phyloP scores from a whole-genome alignment of 2,888 invertebrate genomes.

The Agelastica alni region DNA sequence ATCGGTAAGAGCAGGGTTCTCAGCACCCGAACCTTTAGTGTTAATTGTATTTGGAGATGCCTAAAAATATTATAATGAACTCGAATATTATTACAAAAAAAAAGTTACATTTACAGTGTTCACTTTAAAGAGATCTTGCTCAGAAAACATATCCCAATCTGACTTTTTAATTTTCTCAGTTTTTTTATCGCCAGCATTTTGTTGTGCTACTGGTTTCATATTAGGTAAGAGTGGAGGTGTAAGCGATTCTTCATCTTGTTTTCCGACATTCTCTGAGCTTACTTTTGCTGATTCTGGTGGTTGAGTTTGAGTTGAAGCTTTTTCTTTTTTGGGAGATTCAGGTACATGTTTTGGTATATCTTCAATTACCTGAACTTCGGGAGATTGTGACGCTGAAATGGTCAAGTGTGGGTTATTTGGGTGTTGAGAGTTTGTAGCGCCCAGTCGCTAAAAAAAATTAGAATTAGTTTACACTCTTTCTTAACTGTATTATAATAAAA shows the following conservation, averaged over 20 bases:
- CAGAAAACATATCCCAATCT: slow-evolving; percentile 92
- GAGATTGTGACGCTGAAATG: slow-evolving; percentile 2
- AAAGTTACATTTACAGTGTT: slow-evolving; percentile 47
- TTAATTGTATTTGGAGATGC: slow-evolving; percentile 64
- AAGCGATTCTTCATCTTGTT: slow-evolving; percentile 49
- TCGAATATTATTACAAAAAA: too few relatives aligned
- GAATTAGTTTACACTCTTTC: too few relatives aligned
- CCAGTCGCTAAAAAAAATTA: slow-evolving; percentile 20
- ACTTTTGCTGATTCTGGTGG: neutral
- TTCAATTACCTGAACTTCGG: slow-evolving; percentile 14
- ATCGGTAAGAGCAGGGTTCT: slow-evolving; percentile 92
- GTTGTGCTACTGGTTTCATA: slow-evolving; percentile 47
- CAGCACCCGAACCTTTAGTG: slow-evolving; percentile 63
- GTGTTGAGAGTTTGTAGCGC: slow-evolving; percentile 17
- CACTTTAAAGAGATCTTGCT: slow-evolving; percentile 76
- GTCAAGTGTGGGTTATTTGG: neutral
- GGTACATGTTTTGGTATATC: neutral
- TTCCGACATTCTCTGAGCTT: neutral
- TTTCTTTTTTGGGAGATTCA: slow-evolving; percentile 12
- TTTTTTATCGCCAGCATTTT: slow-evolving; percentile 44
- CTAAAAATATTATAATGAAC: slow-evolving; percentile 57
- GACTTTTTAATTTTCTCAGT: slow-evolving; percentile 58
- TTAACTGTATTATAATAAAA: too few relatives aligned
- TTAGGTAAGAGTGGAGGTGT: slow-evolving; percentile 55
- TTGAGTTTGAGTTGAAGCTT: slow-evolving; percentile 3